Percentiles rank a stretch among this genome's conserved stretches.
Evolutionary conservation across 2,888 invertebrate species (phyloP).

Genomic region (Xanthia icteritia): DNA sequence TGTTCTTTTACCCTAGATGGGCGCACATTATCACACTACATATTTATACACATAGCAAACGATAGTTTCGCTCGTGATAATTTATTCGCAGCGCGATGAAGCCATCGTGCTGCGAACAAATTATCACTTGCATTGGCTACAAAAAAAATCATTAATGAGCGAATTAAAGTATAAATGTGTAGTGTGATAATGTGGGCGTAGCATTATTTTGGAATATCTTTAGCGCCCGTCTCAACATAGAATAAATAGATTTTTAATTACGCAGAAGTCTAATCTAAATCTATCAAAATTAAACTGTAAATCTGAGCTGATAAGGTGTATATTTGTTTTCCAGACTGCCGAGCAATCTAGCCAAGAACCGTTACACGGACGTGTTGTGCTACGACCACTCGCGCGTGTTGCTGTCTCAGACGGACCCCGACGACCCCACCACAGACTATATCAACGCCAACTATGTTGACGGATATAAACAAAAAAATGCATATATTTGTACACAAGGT

Average conservation of each 20-base stretch:
- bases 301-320: background rate
- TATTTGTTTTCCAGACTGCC: slow-evolving; percentile 77
- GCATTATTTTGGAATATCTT: too few relatives aligned
- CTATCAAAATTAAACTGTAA: too few relatives aligned
- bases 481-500: slow-evolving; percentile 99
- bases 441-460: slow-evolving; percentile 99
- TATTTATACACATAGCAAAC: background rate
- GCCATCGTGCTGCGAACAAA: too few relatives aligned
- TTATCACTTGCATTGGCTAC: too few relatives aligned
- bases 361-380: slow-evolving; percentile 98
- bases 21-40: background rate
- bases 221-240: too few relatives aligned
- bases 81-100: background rate
- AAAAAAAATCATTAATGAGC: too few relatives aligned
- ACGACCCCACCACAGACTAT: slow-evolving; percentile 95
- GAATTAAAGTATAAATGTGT: too few relatives aligned
- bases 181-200: too few relatives aligned
- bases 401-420: slow-evolving; percentile 93
- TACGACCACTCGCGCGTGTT: slow-evolving; percentile 98
- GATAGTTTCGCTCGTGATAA: background rate
- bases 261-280: too few relatives aligned
- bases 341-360: slow-evolving; percentile 94
- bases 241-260: too few relatives aligned
- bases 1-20: background rate
- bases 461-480: slow-evolving; percentile 99